A percentile compares a stretch with the other conserved stretches of the same genome.
phyloP scores from a whole-genome alignment of 2,797 vertebrate species.

The Meda fulgida region DNA sequence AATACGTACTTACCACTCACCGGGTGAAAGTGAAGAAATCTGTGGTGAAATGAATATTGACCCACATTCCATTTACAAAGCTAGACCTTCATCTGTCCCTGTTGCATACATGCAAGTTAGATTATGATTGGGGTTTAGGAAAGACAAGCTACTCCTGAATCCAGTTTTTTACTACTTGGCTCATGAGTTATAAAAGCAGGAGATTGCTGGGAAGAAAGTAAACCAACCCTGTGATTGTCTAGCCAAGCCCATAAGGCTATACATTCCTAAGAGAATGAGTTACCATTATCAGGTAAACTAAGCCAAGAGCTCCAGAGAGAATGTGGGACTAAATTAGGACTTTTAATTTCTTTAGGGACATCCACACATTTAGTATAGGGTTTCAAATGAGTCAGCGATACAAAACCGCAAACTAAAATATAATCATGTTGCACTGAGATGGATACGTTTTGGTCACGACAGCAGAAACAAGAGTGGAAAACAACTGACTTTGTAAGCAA shows the following conservation, averaged over 20 bases:
- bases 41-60: constrained; percentile 23
- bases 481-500: neutral
- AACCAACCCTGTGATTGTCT: constrained; percentile 41
- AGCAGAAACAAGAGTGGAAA: constrained; percentile 22
- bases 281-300: constrained; percentile 24
- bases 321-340: neutral
- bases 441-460: neutral
- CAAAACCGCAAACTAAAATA: constrained; percentile 23
- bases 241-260: neutral
- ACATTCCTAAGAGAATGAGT: constrained; percentile 37
- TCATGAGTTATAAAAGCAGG: constrained; percentile 20
- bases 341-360: constrained; percentile 3
- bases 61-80: constrained; percentile 29
- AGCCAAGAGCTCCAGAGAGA: constrained; percentile 9
- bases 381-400: constrained; percentile 16
- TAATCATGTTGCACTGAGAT: neutral
- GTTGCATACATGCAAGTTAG: constrained; percentile 4
- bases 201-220: constrained; percentile 12
- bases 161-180: neutral
- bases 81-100: constrained; percentile 14
- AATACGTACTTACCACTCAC: constrained; percentile 41
- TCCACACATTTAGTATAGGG: constrained; percentile 11
- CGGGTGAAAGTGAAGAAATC: constrained; percentile 11
- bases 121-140: constrained; percentile 1
- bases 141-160: constrained; percentile 16